These are phyloP conservation scores for Mesitornis unicolor DNA, from an alignment of 2,113 vertebrate genomes.

Conservation along the genomic window DNA sequence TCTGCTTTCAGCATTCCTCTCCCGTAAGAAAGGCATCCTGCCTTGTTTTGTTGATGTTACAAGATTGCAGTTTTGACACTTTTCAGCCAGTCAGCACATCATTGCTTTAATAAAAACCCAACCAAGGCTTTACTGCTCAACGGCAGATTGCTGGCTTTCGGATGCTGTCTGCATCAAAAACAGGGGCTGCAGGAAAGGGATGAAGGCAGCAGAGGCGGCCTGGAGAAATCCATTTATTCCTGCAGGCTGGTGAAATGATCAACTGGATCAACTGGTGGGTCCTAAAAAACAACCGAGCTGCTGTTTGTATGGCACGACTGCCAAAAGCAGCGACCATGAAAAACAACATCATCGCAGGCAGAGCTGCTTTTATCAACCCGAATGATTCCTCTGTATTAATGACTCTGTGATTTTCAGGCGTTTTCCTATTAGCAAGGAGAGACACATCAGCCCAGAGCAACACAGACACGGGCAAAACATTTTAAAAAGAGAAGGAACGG, in stretches of 20 bases:
- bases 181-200: conserved; percentile 16
- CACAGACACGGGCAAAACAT: background rate
- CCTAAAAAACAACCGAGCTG: background rate
- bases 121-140: background rate
- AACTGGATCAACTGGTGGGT: background rate
- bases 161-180: background rate
- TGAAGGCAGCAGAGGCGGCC: background rate
- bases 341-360: background rate
- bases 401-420: conserved; percentile 14
- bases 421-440: conserved; percentile 14
- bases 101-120: conserved; percentile 47
- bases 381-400: conserved; percentile 22
- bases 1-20: background rate
- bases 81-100: conserved; percentile 52
- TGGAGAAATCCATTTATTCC: conserved; percentile 31
- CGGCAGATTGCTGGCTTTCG: background rate
- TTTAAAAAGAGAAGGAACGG: background rate
- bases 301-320: background rate
- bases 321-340: background rate
- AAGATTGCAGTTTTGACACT: conserved; percentile 57
- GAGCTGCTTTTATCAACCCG: background rate
- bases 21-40: background rate
- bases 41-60: conserved; percentile 18
- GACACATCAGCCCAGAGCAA: background rate
- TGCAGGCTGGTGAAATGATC: background rate